Percentiles rank a stretch among this genome's conserved stretches.
These are phyloP conservation scores for Ciona savignyi DNA, from an alignment of 23 tunicate species.

Conservation along the genomic window DNA sequence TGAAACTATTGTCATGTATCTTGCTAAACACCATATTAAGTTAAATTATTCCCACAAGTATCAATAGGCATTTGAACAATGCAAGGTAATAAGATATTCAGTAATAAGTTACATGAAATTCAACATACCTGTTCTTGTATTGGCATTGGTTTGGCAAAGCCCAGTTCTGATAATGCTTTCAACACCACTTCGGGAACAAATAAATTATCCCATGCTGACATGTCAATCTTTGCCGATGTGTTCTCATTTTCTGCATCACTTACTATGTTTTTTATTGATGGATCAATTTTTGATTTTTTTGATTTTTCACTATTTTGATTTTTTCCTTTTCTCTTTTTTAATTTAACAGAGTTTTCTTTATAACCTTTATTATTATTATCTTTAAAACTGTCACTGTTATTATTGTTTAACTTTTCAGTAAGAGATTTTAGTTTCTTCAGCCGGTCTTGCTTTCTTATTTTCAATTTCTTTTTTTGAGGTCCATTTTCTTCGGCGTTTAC, in stretches of 20 bases:
- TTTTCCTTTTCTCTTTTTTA: slow-evolving; percentile 2
- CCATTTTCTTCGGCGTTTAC: background rate
- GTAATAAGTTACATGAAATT: no score
- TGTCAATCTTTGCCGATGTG: slow-evolving; percentile 8
- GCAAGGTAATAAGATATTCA: no score
- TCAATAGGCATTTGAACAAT: background rate
- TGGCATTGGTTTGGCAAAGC: slow-evolving; percentile 59
- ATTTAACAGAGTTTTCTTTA: slow-evolving; percentile 4
- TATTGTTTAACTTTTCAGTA: slow-evolving; percentile 9
- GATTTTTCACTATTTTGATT: background rate
- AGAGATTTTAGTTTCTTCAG: background rate
- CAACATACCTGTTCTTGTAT: slow-evolving; percentile 86
- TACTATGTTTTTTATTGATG: background rate
- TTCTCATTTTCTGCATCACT: slow-evolving; percentile 1
- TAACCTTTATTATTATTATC: background rate
- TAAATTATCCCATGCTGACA: slow-evolving; percentile 53
- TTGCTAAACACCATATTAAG: no score
- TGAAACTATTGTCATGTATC: no score
- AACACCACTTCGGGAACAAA: slow-evolving; percentile 43
- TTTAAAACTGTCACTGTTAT: background rate
- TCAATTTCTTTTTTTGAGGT: background rate
- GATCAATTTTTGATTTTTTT: slow-evolving; percentile 7
- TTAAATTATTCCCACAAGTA: background rate
- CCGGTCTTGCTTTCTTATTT: background rate
- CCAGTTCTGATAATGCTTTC: slow-evolving; percentile 47